Conservation (phyloP, 2,797 vertebrate genomes). For the Prunella strophiata region DNA sequence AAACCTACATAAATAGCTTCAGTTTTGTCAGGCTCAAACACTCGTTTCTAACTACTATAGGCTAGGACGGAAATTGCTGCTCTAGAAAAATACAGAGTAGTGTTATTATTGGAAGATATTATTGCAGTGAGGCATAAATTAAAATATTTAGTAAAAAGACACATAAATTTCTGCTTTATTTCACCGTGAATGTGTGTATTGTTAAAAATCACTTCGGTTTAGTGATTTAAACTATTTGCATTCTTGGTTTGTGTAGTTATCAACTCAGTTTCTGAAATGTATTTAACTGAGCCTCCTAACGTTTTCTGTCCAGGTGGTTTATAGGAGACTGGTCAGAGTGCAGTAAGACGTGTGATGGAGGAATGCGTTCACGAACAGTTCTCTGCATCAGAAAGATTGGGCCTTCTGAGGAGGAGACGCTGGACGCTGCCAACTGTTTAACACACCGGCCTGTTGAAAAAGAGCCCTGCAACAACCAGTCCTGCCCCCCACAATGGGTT, state of each 20-base stretch:
- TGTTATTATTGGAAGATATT: not conserved
- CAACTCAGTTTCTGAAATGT: not conserved
- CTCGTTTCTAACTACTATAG: not conserved
- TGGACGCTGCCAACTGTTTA: conserved; percentile 90
- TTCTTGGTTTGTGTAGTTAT: not conserved
- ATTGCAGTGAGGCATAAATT: not conserved
- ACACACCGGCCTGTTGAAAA: conserved; percentile 92
- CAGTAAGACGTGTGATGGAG: conserved; percentile 94
- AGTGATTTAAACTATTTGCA: not conserved
- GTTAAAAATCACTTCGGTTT: not conserved
- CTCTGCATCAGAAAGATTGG: conserved; percentile 92
- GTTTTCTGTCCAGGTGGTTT: conserved; percentile 86
- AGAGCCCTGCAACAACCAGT: conserved; percentile 96
- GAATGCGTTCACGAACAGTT: conserved; percentile 88
- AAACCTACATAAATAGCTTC: not conserved
- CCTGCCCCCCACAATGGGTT: conserved; percentile 96
- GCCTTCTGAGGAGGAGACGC: conserved; percentile 91
- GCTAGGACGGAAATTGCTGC: not conserved
- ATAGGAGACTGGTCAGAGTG: conserved; percentile 98
- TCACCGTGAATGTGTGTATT: not conserved
- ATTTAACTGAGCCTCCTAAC: conserved; percentile 8
- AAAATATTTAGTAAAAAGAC: not conserved
- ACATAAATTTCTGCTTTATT: not conserved
- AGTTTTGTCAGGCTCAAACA: not conserved
- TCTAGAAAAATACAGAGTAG: not conserved